These are phyloP conservation scores for Drosophila paracracens DNA, from an alignment of 2,888 invertebrate genomes.

Conservation along the genomic window DNA sequence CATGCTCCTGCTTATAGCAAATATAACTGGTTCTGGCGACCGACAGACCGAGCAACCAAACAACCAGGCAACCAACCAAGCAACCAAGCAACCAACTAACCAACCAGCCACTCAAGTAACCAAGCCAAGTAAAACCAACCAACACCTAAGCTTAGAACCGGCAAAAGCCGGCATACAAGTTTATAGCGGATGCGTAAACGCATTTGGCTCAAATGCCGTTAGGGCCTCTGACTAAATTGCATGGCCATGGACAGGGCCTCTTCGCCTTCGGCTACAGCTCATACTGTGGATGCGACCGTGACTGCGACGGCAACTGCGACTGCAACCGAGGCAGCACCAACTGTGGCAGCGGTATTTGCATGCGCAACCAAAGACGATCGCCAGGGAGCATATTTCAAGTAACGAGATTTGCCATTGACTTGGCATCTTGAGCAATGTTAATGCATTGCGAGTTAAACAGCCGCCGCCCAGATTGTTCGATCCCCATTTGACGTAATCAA, in stretches of 20 bases:
- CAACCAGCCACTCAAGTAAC: constrained; percentile 20
- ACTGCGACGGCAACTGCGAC: constrained; percentile 4
- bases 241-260: constrained; percentile 75
- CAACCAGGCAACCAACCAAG: constrained; percentile 14
- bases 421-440: constrained; percentile 66
- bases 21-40: constrained; percentile 78
- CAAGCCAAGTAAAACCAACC: constrained; percentile 26
- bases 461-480: constrained; percentile 63
- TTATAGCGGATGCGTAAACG: constrained; percentile 85
- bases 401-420: constrained; percentile 61
- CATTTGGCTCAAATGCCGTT: constrained; percentile 84
- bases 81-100: constrained; percentile 16
- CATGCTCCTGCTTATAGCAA: constrained; percentile 78
- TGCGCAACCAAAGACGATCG: constrained; percentile 42
- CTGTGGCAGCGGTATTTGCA: constrained; percentile 56
- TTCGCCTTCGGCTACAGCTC: constrained; percentile 54
- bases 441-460: constrained; percentile 61
- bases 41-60: constrained; percentile 44
- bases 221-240: constrained; percentile 83
- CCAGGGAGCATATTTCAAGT: constrained; percentile 24
- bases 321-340: background rate
- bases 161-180: constrained; percentile 78
- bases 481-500: constrained; percentile 77
- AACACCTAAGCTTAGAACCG: constrained; percentile 67
- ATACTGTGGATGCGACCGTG: constrained; percentile 12